These are phyloP conservation scores for Deilephila porcellus DNA, from an alignment of 2,888 invertebrate genomes.

Conservation along the genomic window DNA sequence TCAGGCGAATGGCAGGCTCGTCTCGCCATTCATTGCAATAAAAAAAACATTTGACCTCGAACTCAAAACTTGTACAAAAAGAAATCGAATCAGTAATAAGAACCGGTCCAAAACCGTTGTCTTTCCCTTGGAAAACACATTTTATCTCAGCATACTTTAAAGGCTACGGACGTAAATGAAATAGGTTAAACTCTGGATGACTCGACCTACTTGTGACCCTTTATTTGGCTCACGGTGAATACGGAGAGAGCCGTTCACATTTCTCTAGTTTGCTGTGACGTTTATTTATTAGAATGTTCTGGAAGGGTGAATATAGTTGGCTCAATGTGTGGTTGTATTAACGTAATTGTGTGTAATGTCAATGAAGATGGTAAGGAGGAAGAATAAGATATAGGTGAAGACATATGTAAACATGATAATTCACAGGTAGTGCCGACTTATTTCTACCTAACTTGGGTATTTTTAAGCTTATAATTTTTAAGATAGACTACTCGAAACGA, in stretches of 20 bases:
- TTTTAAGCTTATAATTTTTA: too few species aligned
- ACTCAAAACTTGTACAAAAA: not conserved
- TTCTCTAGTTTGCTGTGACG: not conserved
- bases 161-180: slow-evolving; percentile 46
- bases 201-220: slow-evolving; percentile 45
- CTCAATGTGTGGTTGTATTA: not conserved
- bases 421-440: too few species aligned
- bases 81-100: not conserved
- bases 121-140: not conserved
- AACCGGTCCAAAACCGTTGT: too few species aligned
- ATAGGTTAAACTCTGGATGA: slow-evolving; percentile 49
- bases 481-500: too few species aligned
- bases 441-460: too few species aligned
- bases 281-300: slow-evolving; percentile 2
- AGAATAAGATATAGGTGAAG: not conserved
- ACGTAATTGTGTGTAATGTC: not conserved
- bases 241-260: not conserved
- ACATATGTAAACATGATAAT: not conserved
- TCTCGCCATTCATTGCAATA: too few species aligned
- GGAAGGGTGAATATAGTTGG: not conserved
- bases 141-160: not conserved
- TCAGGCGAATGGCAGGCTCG: too few species aligned
- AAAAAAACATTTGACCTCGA: too few species aligned
- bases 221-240: slow-evolving; percentile 39
- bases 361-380: not conserved